Percentiles rank a stretch among this genome's conserved stretches.
Evolutionary conservation across 2,113 vertebrate species (phyloP).

Genomic region (Phyllostomus discolor): DNA sequence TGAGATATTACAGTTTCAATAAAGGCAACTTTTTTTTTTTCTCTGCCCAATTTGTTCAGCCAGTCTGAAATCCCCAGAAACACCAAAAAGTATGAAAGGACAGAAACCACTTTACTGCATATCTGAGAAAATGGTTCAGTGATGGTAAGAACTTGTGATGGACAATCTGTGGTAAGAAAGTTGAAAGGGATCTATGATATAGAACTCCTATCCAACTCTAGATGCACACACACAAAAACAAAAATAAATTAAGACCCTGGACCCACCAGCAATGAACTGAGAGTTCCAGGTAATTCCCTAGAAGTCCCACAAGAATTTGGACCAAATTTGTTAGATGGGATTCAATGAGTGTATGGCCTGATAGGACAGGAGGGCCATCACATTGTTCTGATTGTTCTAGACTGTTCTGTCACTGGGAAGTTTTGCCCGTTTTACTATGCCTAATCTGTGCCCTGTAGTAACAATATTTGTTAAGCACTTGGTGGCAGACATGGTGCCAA

Average conservation of each 20-base stretch:
- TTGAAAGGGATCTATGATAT: neutral
- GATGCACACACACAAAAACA: neutral
- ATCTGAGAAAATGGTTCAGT: neutral
- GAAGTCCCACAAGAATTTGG: neutral
- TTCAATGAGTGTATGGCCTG: neutral
- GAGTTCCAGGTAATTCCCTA: neutral
- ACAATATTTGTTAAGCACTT: neutral
- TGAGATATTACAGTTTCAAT: constrained; percentile 8
- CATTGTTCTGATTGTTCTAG: neutral
- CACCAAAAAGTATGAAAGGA: neutral
- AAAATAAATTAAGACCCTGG: neutral
- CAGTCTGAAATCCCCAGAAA: neutral
- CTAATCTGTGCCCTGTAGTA: neutral
- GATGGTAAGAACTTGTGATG: neutral
- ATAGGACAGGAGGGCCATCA: neutral
- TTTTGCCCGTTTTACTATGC: neutral
- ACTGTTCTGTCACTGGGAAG: neutral
- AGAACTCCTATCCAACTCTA: neutral
- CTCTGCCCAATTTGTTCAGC: neutral
- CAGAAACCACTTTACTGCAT: neutral
- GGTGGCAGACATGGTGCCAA: neutral
- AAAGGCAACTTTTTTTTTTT: neutral
- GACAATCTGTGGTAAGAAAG: neutral
- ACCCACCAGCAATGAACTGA: neutral
- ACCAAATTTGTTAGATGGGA: neutral